These are phyloP conservation scores for Drosophila lacicola DNA, from an alignment of 2,888 invertebrate species.

Conservation along the genomic window DNA sequence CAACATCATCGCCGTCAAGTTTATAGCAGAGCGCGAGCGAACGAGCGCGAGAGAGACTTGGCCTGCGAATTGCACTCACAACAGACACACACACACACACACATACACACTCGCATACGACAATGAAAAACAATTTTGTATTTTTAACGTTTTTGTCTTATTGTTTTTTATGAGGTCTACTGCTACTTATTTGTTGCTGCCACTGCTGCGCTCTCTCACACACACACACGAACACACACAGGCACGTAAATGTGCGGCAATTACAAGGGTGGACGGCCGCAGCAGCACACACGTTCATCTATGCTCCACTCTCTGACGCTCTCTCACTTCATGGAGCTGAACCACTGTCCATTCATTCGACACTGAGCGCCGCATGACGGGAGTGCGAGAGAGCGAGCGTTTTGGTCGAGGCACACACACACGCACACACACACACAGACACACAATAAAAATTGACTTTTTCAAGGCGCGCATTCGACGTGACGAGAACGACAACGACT, in stretches of 20 bases:
- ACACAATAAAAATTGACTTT: conserved; percentile 62
- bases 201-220: conserved; percentile 34
- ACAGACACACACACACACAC: conserved; percentile 27
- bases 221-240: conserved; percentile 32
- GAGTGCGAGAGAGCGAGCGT: conserved; percentile 41
- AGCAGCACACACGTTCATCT: conserved; percentile 36
- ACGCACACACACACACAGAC: conserved; percentile 15
- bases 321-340: conserved; percentile 28
- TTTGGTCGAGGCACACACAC: neutral
- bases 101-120: conserved; percentile 41
- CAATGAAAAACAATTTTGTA: conserved; percentile 61
- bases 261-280: conserved; percentile 76
- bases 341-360: conserved; percentile 69
- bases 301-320: conserved; percentile 33
- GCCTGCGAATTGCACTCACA: conserved; percentile 52
- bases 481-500: conserved; percentile 47
- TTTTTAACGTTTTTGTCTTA: conserved; percentile 62
- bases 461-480: conserved; percentile 68
- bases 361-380: conserved; percentile 32
- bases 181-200: conserved; percentile 69
- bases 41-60: conserved; percentile 23
- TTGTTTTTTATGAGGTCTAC: conserved; percentile 57
- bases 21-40: conserved; percentile 13
- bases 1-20: conserved; percentile 51
- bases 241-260: conserved; percentile 55